Conservation (phyloP, 2,888 invertebrate genomes). For the Euclidia mi region DNA sequence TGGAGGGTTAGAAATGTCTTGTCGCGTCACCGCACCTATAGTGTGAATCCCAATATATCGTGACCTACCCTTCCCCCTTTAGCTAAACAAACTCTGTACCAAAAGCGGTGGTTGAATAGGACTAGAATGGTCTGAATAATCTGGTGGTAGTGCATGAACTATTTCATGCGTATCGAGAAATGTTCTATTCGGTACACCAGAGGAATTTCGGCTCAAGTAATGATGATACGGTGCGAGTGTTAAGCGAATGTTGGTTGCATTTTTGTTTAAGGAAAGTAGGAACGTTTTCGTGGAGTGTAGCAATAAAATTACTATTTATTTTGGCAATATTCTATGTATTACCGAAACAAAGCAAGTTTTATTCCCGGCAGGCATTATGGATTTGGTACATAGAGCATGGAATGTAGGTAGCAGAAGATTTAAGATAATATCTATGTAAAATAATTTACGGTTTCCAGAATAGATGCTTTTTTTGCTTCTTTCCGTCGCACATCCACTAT, state of each 20-base stretch:
- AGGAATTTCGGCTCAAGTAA: conserved; percentile 52
- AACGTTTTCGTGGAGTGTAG: not conserved
- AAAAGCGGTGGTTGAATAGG: conserved; percentile 5
- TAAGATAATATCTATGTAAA: too few relatives aligned
- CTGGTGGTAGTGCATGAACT: conserved; percentile 25
- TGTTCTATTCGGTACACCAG: conserved; percentile 40
- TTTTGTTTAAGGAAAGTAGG: not conserved
- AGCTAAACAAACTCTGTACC: not conserved
- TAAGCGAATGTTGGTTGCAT: conserved; percentile 10
- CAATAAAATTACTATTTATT: not conserved
- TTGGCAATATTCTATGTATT: too few relatives aligned
- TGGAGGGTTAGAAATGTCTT: conserved; percentile 27
- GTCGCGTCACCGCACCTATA: conserved; percentile 29
- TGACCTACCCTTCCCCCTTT: conserved; percentile 4
- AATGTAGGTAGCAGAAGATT: too few relatives aligned
- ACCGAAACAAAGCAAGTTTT: too few relatives aligned
- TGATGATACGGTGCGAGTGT: conserved; percentile 28
- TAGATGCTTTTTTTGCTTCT: too few relatives aligned
- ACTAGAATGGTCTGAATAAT: conserved; percentile 18
- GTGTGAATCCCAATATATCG: conserved; percentile 11
- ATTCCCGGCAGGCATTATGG: too few relatives aligned
- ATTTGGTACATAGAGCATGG: too few relatives aligned
- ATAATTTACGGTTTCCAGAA: too few relatives aligned
- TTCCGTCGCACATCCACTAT: too few relatives aligned
- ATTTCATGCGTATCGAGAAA: conserved; percentile 41